phyloP scores from a whole-genome alignment of 2,113 vertebrate species.

The Neolamprologus longior region DNA sequence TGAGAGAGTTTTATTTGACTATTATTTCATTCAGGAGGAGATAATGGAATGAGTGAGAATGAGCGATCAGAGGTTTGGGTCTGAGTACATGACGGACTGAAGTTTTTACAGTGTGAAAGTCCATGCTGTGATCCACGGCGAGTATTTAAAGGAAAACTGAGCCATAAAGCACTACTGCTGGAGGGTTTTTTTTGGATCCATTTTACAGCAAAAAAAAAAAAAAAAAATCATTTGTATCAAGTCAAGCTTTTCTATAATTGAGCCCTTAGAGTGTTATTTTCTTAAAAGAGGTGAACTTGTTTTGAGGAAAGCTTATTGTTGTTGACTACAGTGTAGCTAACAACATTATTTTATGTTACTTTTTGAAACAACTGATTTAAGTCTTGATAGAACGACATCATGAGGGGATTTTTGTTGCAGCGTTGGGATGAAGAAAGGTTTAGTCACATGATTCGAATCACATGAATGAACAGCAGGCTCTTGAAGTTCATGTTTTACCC shows the following conservation, averaged over 20 bases:
- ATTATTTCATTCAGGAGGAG: conserved; percentile 14
- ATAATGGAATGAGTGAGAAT: neutral
- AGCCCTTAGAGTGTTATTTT: neutral
- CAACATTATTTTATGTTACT: neutral
- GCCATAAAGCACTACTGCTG: neutral
- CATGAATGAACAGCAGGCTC: neutral
- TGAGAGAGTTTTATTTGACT: conserved; percentile 38
- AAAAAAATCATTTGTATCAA: neutral
- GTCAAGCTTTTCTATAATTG: neutral
- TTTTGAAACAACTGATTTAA: neutral
- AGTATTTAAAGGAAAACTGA: neutral
- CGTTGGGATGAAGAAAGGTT: neutral
- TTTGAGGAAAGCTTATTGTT: neutral
- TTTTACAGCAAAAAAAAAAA: neutral
- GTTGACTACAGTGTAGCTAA: neutral
- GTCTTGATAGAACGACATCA: neutral
- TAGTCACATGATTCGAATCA: neutral
- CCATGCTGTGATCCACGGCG: neutral
- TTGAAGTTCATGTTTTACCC: fast-evolving
- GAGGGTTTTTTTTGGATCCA: neutral
- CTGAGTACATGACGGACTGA: neutral
- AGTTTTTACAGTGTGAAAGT: neutral
- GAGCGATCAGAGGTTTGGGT: conserved; percentile 1
- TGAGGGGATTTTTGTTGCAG: neutral
- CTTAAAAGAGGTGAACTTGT: neutral